A percentile compares a stretch with the other conserved stretches of the same genome.
These are phyloP conservation scores for Pseudopleuronectes americanus DNA, from an alignment of 2,797 vertebrate species.

Conservation along the genomic window DNA sequence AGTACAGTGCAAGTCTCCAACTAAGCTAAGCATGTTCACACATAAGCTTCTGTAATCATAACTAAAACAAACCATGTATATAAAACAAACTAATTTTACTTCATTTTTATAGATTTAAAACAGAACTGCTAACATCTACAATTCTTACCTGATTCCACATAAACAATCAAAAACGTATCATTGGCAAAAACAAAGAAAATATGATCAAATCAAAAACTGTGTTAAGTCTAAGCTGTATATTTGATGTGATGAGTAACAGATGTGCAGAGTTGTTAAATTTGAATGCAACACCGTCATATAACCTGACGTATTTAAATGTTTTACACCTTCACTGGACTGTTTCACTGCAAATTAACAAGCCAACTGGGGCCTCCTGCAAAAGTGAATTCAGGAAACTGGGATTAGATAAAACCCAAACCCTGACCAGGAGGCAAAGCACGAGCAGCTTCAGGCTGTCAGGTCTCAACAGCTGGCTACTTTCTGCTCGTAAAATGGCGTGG, in stretches of 20 bases:
- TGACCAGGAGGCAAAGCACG: conserved; percentile 17
- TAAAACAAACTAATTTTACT: no score
- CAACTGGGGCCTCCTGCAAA: conserved; percentile 12
- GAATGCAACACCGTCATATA: background rate
- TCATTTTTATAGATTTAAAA: no score
- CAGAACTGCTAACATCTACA: background rate
- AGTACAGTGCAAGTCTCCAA: background rate
- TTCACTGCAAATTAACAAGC: conserved; percentile 19
- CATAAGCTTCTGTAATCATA: no score
- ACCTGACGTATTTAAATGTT: background rate
- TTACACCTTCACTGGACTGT: conserved; percentile 6
- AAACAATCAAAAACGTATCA: background rate
- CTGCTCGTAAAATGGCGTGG: conserved; percentile 7
- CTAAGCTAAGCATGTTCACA: no score
- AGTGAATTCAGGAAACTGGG: conserved; percentile 17
- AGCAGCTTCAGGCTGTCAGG: conserved; percentile 34
- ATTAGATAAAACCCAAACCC: conserved; percentile 37
- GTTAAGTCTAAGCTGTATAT: background rate
- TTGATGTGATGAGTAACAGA: background rate
- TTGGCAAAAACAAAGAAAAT: background rate
- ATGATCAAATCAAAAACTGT: background rate
- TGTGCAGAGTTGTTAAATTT: background rate
- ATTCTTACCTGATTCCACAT: background rate
- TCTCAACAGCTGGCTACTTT: conserved; percentile 44
- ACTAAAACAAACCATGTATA: no score